Percentiles rank a stretch among this genome's conserved stretches.
Conservation (phyloP, 2,888 invertebrate genomes). For the Acleris emargana region DNA sequence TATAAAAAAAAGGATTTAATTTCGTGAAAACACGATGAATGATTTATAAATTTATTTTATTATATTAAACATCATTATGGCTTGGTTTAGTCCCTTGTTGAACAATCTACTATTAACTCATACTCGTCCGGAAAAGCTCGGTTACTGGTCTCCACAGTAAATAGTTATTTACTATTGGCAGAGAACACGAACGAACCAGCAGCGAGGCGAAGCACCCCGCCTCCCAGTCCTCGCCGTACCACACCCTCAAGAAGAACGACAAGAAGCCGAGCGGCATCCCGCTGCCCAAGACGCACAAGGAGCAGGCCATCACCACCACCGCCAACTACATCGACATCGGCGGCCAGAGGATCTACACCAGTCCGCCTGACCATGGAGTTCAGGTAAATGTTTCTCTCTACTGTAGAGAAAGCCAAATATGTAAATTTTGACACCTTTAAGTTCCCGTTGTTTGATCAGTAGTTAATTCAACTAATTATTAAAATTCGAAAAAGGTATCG, state of each 20-base stretch:
- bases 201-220: constrained; percentile 76
- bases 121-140: not conserved
- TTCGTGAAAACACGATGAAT: no score
- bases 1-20: no score
- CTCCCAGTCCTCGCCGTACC: constrained; percentile 76
- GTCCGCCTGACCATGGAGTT: constrained; percentile 79
- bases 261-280: constrained; percentile 80
- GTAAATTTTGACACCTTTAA: no score
- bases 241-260: constrained; percentile 73
- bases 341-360: constrained; percentile 78
- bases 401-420: no score
- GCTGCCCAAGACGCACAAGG: constrained; percentile 73
- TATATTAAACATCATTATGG: no score
- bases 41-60: no score
- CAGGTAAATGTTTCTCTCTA: constrained; percentile 57
- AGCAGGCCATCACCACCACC: constrained; percentile 66
- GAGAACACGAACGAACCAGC: constrained; percentile 77
- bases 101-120: not conserved
- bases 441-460: no score
- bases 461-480: no score
- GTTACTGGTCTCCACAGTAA: not conserved
- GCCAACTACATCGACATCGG: constrained; percentile 79
- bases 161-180: constrained; percentile 51
- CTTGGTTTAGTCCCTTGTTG: no score
- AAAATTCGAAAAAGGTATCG: no score